Percentiles rank a stretch among this genome's conserved stretches.
Evolutionary conservation across 2,113 vertebrate genomes (phyloP).

Genomic region (Glaucomys volans): DNA sequence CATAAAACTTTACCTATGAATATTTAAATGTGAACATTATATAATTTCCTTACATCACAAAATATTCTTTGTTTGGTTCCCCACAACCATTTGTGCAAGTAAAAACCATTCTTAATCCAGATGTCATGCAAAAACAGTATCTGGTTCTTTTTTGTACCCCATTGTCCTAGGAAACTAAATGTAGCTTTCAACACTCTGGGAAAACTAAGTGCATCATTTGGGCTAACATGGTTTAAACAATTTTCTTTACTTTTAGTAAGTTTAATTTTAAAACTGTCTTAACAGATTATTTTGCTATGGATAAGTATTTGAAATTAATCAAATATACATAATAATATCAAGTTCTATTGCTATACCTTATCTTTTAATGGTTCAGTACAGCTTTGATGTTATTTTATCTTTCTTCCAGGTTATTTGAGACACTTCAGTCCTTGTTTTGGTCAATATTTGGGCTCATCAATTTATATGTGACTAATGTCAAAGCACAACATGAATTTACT

Average conservation of each 20-base stretch:
- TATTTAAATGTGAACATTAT: background rate
- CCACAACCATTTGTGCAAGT: background rate
- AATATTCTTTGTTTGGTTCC: background rate
- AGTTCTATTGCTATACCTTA: background rate
- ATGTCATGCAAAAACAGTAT: background rate
- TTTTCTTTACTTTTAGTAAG: background rate
- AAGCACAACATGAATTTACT: constrained; percentile 94
- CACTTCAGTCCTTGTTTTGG: constrained; percentile 98
- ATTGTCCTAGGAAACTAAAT: background rate
- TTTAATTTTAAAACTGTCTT: background rate
- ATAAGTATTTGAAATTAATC: background rate
- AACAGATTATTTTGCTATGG: background rate
- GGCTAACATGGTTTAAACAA: background rate
- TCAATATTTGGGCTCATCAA: constrained; percentile 98
- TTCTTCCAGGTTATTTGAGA: constrained; percentile 95
- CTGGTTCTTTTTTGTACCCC: background rate
- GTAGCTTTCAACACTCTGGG: background rate
- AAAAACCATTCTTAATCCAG: background rate
- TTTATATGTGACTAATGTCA: constrained; percentile 96
- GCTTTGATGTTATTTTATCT: constrained; percentile 4
- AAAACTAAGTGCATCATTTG: background rate
- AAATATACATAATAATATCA: background rate
- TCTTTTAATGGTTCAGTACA: background rate
- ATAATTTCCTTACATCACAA: background rate
- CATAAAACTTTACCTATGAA: background rate